Percentiles rank a stretch among this genome's conserved stretches.
Conservation (phyloP, 2,797 vertebrate genomes). For the Pangasius macronema region DNA sequence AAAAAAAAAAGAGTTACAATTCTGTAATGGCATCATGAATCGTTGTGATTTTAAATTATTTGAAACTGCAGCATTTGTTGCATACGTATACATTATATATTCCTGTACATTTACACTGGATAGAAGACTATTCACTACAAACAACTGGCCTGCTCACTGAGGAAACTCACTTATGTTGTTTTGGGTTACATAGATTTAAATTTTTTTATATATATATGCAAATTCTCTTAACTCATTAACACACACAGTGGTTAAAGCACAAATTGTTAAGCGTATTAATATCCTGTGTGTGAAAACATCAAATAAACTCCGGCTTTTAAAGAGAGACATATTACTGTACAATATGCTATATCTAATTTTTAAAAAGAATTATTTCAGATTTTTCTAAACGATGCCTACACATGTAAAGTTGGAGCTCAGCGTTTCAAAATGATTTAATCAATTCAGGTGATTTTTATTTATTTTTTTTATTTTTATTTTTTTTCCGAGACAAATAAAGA, state of each 20-base stretch:
- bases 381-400: not conserved
- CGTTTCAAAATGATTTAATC: not conserved
- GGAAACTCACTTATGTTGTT: not conserved
- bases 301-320: not conserved
- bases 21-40: slow-evolving; percentile 1
- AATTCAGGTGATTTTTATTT: slow-evolving; percentile 14
- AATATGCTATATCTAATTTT: not conserved
- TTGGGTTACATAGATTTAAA: not conserved
- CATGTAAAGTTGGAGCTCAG: not conserved
- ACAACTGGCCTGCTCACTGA: not conserved
- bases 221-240: not conserved
- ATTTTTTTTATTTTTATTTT: not conserved
- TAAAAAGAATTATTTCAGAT: not conserved
- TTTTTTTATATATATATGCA: not conserved
- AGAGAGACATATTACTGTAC: not conserved
- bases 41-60: not conserved
- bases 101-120: slow-evolving; percentile 48
- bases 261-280: slow-evolving; percentile 36
- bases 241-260: slow-evolving; percentile 55
- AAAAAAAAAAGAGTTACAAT: not conserved
- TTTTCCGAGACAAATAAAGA: slow-evolving; percentile 18
- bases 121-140: slow-evolving; percentile 29
- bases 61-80: not conserved
- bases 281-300: slow-evolving; percentile 17
- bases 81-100: not conserved